Conservation (phyloP, 2,113 vertebrate genomes). For the Suncus etruscus region DNA sequence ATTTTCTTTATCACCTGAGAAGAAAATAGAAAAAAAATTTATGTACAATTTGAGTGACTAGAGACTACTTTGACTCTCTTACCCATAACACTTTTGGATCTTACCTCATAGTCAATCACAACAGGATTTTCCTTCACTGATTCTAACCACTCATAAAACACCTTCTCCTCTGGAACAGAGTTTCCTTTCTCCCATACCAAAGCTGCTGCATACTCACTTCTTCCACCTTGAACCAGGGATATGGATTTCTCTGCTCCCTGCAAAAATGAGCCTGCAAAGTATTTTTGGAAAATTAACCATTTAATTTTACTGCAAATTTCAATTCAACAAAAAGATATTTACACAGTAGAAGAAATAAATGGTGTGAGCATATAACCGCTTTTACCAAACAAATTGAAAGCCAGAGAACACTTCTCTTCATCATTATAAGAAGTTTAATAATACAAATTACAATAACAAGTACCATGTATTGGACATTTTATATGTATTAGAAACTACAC, state of each 20-base stretch:
- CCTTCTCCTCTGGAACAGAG: conserved; percentile 80
- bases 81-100: background rate
- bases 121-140: conserved; percentile 93
- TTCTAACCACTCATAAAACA: conserved; percentile 91
- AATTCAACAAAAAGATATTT: background rate
- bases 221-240: conserved; percentile 92
- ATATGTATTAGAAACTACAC: background rate
- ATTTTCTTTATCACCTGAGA: conserved; percentile 22
- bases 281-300: conserved; percentile 28
- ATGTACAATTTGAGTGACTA: background rate
- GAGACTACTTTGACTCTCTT: background rate
- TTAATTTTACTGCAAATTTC: conserved; percentile 53
- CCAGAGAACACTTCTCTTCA: background rate
- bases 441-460: background rate
- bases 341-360: background rate
- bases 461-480: background rate
- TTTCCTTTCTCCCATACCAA: conserved; percentile 91
- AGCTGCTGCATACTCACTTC: conserved; percentile 88
- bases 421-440: background rate
- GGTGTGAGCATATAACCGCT: background rate
- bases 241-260: conserved; percentile 91
- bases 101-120: conserved; percentile 92
- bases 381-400: background rate
- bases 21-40: background rate
- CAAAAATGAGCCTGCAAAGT: conserved; percentile 91